Evolutionary conservation across 2,113 vertebrate genomes (phyloP).

Genomic region (Verasper variegatus): DNA sequence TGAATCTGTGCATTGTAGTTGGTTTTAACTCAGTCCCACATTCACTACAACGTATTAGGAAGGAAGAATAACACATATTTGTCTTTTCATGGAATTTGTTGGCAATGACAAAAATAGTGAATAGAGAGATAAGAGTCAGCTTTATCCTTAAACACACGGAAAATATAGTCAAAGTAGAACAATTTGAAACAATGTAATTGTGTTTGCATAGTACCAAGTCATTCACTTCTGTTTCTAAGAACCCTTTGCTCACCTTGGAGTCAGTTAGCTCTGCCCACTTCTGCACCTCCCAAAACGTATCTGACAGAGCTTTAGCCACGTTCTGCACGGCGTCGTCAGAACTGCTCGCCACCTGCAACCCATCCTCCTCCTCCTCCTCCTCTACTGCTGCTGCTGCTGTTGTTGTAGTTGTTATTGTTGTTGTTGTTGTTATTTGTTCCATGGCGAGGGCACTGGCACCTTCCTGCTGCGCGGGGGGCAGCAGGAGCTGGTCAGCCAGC

Average conservation of each 20-base stretch:
- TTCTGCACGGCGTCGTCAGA: slow-evolving; percentile 86
- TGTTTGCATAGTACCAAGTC: not conserved
- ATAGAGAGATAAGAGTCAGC: too few species aligned
- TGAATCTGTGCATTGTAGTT: too few species aligned
- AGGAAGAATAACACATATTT: too few species aligned
- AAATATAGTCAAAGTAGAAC: not conserved
- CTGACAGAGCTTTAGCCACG: slow-evolving; percentile 82
- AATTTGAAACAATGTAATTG: not conserved
- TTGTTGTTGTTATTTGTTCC: not conserved
- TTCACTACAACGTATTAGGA: too few species aligned
- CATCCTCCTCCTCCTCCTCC: slow-evolving; percentile 9
- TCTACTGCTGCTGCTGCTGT: not conserved
- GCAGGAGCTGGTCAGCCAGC: slow-evolving; percentile 90
- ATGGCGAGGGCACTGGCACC: slow-evolving; percentile 79
- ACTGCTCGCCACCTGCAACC: slow-evolving; percentile 77
- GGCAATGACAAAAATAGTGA: too few species aligned
- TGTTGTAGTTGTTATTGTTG: not conserved
- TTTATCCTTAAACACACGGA: too few species aligned
- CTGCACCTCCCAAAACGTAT: slow-evolving; percentile 95
- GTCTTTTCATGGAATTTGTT: too few species aligned
- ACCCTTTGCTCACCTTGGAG: slow-evolving; percentile 85
- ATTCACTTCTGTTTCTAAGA: not conserved
- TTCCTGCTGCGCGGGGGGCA: slow-evolving; percentile 81
- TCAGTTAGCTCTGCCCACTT: slow-evolving; percentile 97
- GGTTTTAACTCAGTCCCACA: too few species aligned